Base-by-base conservation (phyloP, 2,888 invertebrate species). In the Cephalotes varians region DNA sequence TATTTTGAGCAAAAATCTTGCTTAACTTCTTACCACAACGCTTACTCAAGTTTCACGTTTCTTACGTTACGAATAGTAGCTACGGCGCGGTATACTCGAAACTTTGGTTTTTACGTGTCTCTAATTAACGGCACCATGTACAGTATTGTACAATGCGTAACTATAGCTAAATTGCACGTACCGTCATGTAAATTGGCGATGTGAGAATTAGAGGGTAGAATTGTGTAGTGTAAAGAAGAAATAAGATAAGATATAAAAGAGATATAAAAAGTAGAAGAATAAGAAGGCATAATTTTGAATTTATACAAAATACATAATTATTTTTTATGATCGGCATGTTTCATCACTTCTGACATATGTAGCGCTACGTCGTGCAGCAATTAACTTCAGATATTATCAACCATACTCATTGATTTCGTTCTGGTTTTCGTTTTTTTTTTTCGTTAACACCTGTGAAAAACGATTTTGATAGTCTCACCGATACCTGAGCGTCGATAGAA, bases 101-200 rank as follows among this genome's bases (percentile, higher is more conserved):
- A 83, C 82, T 86, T 60, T 82, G 88, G 79, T 88, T 89, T 88
- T 88, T 87, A 86, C 82, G 79, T 69, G 86, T 85, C 88, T 88
- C 82, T 86, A 89, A 88, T 88, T 89, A 89, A 89, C 86, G 83
- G 86, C 86, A 84, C 81, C 67, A 76, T 71, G 82, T 51, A 82
- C 69, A 12, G 6, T n/a, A 51, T 25, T 79, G 74, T 40, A 81
- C 64, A 79, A 81, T 84, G 76, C 69, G 49, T 60, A 82, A 69
- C 84, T 69, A 65, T 77, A 84, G 81, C 83, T 90, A 89, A 89
- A 86, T 86, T 84, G 77, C 83, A 86, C 87, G 69, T 85, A 87
- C 85, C 65, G 12, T 81, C 69, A 65, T 73, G 79, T 74, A 86
- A 87, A 86, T 83, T 85, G 86, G 76, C 73, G 74, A 73, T 74